phyloP scores from a whole-genome alignment of 2,797 vertebrate genomes.

The Naso thynnoides region DNA sequence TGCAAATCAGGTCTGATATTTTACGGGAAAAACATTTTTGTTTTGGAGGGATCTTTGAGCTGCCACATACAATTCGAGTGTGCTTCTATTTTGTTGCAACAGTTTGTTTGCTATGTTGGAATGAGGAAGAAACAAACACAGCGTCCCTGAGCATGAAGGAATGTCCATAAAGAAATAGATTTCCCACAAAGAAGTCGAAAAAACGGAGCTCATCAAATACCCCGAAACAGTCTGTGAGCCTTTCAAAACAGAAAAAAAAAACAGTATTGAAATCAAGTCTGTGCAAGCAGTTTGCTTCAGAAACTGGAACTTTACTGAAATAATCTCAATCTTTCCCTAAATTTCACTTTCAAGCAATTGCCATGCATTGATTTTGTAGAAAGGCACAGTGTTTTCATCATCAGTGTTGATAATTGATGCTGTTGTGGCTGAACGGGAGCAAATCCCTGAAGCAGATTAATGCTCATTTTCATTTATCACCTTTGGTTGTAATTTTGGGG shows the following conservation, averaged over 20 bases:
- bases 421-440: background rate
- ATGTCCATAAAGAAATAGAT: background rate
- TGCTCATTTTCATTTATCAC: no score
- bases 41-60: no score
- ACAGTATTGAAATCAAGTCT: background rate
- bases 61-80: background rate
- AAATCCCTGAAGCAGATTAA: background rate
- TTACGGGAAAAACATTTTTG: no score
- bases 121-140: background rate
- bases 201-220: background rate
- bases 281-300: background rate
- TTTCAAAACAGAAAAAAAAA: background rate
- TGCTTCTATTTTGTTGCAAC: background rate
- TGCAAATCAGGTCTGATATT: no score
- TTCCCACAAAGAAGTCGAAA: background rate
- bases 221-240: background rate
- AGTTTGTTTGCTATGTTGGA: background rate
- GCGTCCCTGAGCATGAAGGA: background rate
- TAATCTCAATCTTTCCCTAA: no score
- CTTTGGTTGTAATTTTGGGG: no score
- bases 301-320: background rate
- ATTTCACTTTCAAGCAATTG: no score
- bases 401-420: background rate
- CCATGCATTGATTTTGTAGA: no score
- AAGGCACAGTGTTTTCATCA: no score